phyloP scores from a whole-genome alignment of 2,113 vertebrate species.

The Nansenia antarctica region DNA sequence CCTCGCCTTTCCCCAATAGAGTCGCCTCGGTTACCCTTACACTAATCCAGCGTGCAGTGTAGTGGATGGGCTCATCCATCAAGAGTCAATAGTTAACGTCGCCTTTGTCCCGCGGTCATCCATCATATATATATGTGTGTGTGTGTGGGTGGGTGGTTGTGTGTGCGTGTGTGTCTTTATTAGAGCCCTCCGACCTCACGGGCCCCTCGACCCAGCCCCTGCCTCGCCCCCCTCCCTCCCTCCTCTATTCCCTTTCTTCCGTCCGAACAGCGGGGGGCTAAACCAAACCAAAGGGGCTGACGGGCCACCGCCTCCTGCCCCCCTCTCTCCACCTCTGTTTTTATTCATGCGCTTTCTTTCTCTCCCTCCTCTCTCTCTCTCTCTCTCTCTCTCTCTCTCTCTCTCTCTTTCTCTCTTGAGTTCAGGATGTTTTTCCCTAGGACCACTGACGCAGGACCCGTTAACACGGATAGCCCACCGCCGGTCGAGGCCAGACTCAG shows the following conservation, averaged over 20 bases:
- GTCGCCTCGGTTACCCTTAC: constrained; percentile 61
- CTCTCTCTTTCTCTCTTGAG: neutral
- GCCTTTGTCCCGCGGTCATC: constrained; percentile 71
- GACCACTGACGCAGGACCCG: constrained; percentile 35
- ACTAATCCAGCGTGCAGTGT: constrained; percentile 61
- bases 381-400: constrained; percentile 8
- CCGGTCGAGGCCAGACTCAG: constrained; percentile 51
- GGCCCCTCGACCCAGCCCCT: constrained; percentile 58
- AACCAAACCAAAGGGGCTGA: neutral
- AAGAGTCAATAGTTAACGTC: constrained; percentile 81
- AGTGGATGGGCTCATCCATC: constrained; percentile 76
- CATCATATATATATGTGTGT: constrained; percentile 62
- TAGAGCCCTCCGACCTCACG: constrained; percentile 46
- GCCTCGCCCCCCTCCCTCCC: constrained; percentile 39
- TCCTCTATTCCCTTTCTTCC: constrained; percentile 55
- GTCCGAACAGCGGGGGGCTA: constrained; percentile 42
- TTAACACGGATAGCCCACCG: constrained; percentile 53
- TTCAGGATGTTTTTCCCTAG: constrained; percentile 7
- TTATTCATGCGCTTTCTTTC: neutral
- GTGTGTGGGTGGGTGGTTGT: constrained; percentile 5
- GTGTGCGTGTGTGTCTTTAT: constrained; percentile 32
- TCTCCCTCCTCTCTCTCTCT: neutral
- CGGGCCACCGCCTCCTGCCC: constrained; percentile 14
- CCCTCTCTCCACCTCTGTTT: neutral
- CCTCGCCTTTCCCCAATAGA: too few species aligned